Evolutionary conservation across 2,888 invertebrate genomes (phyloP), one percentile per base, ranked within the genome.

Genomic region (Monochamus alternatus): DNA sequence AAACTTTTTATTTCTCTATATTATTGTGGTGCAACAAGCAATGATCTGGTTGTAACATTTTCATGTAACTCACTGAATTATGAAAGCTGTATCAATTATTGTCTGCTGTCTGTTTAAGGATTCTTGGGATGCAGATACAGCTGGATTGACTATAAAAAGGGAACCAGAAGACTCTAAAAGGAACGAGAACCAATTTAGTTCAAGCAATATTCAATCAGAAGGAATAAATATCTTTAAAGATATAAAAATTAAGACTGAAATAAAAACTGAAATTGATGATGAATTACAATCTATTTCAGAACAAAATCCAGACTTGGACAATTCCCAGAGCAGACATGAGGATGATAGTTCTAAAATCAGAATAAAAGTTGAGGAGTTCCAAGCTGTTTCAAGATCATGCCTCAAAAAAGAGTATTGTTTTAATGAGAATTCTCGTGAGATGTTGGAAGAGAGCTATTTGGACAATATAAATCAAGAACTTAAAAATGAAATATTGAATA

Each of bases 61-160:
- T 22, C 22, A 22, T 22, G 22, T 22, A 22, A 22, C 22, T 22
- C 22, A 22, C 22, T 22, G 22, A 22, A 22, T 22, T 22, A 22
- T 22, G 22, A 22, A 22, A 22, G 22, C 22, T 22, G 22, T 22
- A 22, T 22, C 22, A 22, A 22, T 22, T 22, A 22, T 22, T 22
- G 22, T 22, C 22, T 22, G 22, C 31, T 5, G 10, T 30, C 32
- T 52, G 12, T 64, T 81, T 73, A 75, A 85, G 85, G 84, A 85
- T 68, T 85, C 83, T 5, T 83, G 82, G 82, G 84, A 83, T 65
- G 75, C 73, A n/a, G 77, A 77, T 64, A 66, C 72, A 43, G 75
- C 74, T 51, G 75, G 73, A 68, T 75, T 75, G 8, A 31, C 44
- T 30, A n/a, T 78, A n/a, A 78, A 75, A 52, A 74, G 74, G 52